Conservation (phyloP, 1,140 invertebrate genomes). For the Drosophila elegans region DNA sequence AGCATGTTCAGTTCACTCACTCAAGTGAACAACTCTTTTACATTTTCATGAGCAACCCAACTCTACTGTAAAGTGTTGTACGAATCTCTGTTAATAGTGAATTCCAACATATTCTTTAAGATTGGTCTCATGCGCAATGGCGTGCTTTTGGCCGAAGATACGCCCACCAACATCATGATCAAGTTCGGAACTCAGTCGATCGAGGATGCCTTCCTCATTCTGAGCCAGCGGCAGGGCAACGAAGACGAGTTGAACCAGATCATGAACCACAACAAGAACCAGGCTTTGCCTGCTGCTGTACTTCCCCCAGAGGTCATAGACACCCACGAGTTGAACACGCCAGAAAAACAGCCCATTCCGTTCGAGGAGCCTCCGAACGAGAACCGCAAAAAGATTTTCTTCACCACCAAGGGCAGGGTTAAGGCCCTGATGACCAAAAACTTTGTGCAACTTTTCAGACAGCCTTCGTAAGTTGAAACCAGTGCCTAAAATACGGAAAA, state of each 20-base stretch:
- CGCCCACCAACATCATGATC: conserved; percentile 89
- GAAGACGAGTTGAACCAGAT: conserved; percentile 65
- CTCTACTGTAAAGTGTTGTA: too few species aligned
- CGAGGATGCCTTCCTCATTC: conserved; percentile 90
- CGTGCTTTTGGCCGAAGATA: conserved; percentile 93
- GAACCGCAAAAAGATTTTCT: conserved; percentile 72
- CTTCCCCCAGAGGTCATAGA: conserved; percentile 73
- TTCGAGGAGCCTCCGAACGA: conserved; percentile 60
- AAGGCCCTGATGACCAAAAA: conserved; percentile 87
- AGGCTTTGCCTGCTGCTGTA: conserved; percentile 53
- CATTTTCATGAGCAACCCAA: too few species aligned
- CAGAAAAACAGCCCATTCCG: conserved; percentile 57
- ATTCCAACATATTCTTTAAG: conserved; percentile 84
- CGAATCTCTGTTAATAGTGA: too few species aligned
- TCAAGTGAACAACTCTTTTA: too few species aligned
- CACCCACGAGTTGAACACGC: conserved; percentile 36
- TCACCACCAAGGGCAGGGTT: conserved; percentile 78
- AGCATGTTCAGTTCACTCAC: too few species aligned
- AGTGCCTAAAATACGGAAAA: not conserved
- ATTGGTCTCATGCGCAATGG: conserved; percentile 96
- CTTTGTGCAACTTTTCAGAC: conserved; percentile 87
- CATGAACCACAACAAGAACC: conserved; percentile 55
- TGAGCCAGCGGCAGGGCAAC: conserved; percentile 88
- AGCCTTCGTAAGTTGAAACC: conserved; percentile 87
- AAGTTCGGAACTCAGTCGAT: conserved; percentile 88